Evolutionary conservation across 92 coral and sea anemone species (phyloP).

Genomic region (Meandrina meandrites): DNA sequence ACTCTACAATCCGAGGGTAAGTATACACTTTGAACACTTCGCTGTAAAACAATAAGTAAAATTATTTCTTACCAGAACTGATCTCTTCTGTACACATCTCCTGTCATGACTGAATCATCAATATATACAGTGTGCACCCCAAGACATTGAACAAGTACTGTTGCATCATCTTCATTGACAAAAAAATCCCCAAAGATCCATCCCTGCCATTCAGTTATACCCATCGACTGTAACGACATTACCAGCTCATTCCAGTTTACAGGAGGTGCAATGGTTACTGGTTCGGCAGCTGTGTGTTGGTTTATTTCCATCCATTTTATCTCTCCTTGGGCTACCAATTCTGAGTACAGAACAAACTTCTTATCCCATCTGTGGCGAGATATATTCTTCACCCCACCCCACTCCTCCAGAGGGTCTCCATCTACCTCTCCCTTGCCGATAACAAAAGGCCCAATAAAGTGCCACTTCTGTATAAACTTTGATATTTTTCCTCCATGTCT

Average conservation of each 20-base stretch:
- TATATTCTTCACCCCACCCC: conserved; percentile 83
- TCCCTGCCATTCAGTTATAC: conserved; percentile 96
- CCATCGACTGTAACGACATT: conserved; percentile 78
- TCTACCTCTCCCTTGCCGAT: conserved; percentile 93
- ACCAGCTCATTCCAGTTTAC: conserved; percentile 82
- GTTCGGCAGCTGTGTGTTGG: conserved; percentile 45
- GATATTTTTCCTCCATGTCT: conserved; percentile 72
- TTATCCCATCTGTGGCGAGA: conserved; percentile 74
- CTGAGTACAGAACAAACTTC: conserved; percentile 73
- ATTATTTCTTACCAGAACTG: conserved; percentile 78
- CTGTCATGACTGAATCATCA: conserved; percentile 74
- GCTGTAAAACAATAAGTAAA: too few species aligned
- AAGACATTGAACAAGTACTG: conserved; percentile 73
- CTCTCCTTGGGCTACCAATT: conserved; percentile 75
- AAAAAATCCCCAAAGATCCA: conserved; percentile 88
- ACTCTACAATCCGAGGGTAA: too few species aligned
- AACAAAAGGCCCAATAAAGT: conserved; percentile 92
- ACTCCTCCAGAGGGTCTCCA: conserved; percentile 95
- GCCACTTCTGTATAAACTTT: conserved; percentile 78
- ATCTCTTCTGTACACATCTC: conserved; percentile 83
- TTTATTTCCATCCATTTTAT: conserved; percentile 66
- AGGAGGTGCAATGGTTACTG: conserved; percentile 61
- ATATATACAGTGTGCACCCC: conserved; percentile 82
- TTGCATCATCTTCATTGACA: conserved; percentile 81
- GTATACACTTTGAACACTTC: too few species aligned